Conservation (phyloP, 2,797 vertebrate species). For the Xyrichtys novacula region DNA sequence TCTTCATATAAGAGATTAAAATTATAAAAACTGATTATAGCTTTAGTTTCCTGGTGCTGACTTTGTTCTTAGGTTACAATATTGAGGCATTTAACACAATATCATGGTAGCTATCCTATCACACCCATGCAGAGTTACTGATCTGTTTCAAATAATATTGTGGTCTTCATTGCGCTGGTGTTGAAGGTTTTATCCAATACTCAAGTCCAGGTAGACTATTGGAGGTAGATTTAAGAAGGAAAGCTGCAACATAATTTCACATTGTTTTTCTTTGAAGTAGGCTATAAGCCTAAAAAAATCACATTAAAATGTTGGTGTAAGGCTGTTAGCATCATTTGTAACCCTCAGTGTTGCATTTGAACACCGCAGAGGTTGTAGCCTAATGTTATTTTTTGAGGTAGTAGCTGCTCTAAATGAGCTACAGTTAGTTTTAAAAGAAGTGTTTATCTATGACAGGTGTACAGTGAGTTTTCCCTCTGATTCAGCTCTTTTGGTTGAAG, state of each 20-base stretch:
- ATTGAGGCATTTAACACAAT: neutral
- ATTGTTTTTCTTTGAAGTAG: constrained; percentile 1
- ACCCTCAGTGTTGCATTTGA: constrained; percentile 22
- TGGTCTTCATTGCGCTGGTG: too few species aligned
- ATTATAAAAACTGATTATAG: neutral
- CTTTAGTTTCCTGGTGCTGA: too few species aligned
- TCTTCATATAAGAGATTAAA: neutral
- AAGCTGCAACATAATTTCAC: too few species aligned
- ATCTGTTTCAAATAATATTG: neutral
- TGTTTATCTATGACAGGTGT: constrained; percentile 26
- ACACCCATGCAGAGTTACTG: neutral
- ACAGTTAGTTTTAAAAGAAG: constrained; percentile 27
- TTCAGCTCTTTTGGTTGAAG: constrained; percentile 3
- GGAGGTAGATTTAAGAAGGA: too few species aligned
- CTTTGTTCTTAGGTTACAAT: neutral
- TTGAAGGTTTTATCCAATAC: too few species aligned
- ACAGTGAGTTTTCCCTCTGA: constrained; percentile 3
- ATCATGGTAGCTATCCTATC: neutral
- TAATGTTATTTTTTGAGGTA: constrained; percentile 34
- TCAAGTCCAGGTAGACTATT: too few species aligned
- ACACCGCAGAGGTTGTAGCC: constrained; percentile 24
- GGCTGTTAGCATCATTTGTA: constrained; percentile 30
- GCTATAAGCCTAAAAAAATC: constrained; percentile 4
- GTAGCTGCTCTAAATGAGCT: constrained; percentile 37
- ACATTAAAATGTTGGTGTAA: constrained; percentile 19